Base-by-base conservation (phyloP, 1,140 invertebrate species). In the Adelges cooleyi region DNA sequence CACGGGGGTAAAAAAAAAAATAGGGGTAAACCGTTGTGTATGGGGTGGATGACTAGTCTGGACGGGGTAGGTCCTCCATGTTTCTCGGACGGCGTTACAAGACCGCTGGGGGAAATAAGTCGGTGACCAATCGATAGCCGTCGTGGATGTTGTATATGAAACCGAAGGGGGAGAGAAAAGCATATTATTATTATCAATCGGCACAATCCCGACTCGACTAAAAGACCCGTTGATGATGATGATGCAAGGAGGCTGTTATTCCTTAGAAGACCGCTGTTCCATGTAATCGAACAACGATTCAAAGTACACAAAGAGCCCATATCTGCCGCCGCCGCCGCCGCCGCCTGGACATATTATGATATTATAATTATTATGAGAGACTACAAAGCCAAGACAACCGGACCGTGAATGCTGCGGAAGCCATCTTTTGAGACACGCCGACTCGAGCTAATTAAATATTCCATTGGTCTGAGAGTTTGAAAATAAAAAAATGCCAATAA, bases 161-260 rank as follows among this genome's bases (percentile, higher is more conserved):
- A 59, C 38, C 17, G 22, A n/a, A 18, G 20, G 38, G 56, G 56
- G 25, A 22, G 17, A n/a, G 56, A 46, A 62, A 62, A 62, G 44
- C 56, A 62, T 62, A 62, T n/a, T n/a, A n/a, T n/a, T n/a, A n/a
- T n/a, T n/a, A n/a, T 62, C 56, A 62, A 62, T 62, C 56, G 56
- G 56, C 17, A 29, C 40, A 48, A n/a, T n/a, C 33, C 56, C 40
- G 40, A 4, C 23, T 18, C 20, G 53, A 44, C 56, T 46, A 62
- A 62, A 62, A 46, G 56, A 62, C 56, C 40, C 56, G 44, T 44
- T 59, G 54, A 59, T 27, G 54, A 46, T 59, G 54, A 59, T 27
- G 54, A 46, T 46, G 40, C 54, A 33, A 46, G 42, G 56, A 48
- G 56, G 40, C 42, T 25, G 17, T 40, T 62, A 29, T 42, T 42